Evolutionary conservation across 2,888 invertebrate species (phyloP).

Genomic region (Sthenelais limicola): DNA sequence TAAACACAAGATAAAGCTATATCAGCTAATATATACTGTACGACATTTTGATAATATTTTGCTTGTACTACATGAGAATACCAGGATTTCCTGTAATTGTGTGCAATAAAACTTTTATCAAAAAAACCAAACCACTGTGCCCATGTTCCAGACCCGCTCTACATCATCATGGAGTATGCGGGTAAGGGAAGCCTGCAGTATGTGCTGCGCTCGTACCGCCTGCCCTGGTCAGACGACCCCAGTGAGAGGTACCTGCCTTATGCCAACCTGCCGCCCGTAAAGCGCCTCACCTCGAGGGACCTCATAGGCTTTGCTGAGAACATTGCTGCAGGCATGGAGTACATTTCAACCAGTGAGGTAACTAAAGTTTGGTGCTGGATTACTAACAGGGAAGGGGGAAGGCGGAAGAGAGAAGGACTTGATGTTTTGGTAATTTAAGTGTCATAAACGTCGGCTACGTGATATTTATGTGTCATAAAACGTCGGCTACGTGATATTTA

Average conservation of each 20-base stretch:
- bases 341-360: slow-evolving; percentile 50
- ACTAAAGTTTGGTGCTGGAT: background rate
- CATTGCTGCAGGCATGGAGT: slow-evolving; percentile 51
- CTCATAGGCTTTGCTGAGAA: slow-evolving; percentile 50
- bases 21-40: too few relatives aligned
- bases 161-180: slow-evolving; percentile 52
- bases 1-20: too few relatives aligned
- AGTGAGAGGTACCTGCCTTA: slow-evolving; percentile 31
- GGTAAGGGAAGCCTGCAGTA: slow-evolving; percentile 49
- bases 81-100: too few relatives aligned
- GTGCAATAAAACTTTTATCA: too few relatives aligned
- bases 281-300: slow-evolving; percentile 47
- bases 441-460: too few relatives aligned
- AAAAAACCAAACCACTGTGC: background rate
- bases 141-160: slow-evolving; percentile 47
- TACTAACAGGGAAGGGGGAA: too few relatives aligned
- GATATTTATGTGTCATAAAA: too few relatives aligned
- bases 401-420: too few relatives aligned
- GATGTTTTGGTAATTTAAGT: too few relatives aligned
- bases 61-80: too few relatives aligned
- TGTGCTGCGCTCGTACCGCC: slow-evolving; percentile 45
- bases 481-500: too few relatives aligned
- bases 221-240: slow-evolving; percentile 31
- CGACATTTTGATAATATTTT: too few relatives aligned
- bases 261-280: slow-evolving; percentile 33